phyloP scores from a whole-genome alignment of 2,113 vertebrate genomes.

The Nothocercus nigrocapillus region DNA sequence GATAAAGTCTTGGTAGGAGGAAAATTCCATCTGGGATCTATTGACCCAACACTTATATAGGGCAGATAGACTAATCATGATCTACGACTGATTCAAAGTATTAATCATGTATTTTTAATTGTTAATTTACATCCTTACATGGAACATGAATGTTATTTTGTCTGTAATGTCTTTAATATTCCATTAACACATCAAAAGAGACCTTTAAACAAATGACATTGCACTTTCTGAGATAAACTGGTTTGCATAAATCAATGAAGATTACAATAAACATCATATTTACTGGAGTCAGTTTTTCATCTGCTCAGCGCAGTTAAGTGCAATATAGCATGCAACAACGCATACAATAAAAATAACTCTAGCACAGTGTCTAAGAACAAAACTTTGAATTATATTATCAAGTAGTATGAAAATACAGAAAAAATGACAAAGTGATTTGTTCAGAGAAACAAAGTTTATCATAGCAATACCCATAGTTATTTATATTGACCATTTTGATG shows the following conservation, averaged over 20 bases:
- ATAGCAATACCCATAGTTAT: not conserved
- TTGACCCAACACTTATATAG: not conserved
- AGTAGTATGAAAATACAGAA: slow-evolving; percentile 56
- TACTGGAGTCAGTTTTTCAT: not conserved
- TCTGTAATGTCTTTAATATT: not conserved
- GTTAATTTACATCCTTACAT: slow-evolving; percentile 22
- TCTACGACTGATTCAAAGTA: slow-evolving; percentile 5
- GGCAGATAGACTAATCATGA: not conserved
- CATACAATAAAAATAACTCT: slow-evolving; percentile 24
- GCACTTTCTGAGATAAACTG: not conserved
- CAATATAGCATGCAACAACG: slow-evolving; percentile 39
- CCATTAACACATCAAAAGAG: not conserved
- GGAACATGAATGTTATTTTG: not conserved
- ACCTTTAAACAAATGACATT: slow-evolving; percentile 3
- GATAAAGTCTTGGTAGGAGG: not conserved
- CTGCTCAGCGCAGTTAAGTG: not conserved
- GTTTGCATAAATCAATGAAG: not conserved
- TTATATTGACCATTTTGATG: slow-evolving; percentile 32
- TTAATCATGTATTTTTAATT: slow-evolving; percentile 45
- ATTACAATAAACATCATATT: not conserved
- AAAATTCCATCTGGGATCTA: not conserved
- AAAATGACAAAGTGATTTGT: not conserved
- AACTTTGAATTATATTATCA: not conserved
- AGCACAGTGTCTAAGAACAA: slow-evolving; percentile 5
- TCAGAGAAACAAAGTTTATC: slow-evolving; percentile 23